phyloP scores from a whole-genome alignment of 2,797 vertebrate species.

The Thamnophis elegans region DNA sequence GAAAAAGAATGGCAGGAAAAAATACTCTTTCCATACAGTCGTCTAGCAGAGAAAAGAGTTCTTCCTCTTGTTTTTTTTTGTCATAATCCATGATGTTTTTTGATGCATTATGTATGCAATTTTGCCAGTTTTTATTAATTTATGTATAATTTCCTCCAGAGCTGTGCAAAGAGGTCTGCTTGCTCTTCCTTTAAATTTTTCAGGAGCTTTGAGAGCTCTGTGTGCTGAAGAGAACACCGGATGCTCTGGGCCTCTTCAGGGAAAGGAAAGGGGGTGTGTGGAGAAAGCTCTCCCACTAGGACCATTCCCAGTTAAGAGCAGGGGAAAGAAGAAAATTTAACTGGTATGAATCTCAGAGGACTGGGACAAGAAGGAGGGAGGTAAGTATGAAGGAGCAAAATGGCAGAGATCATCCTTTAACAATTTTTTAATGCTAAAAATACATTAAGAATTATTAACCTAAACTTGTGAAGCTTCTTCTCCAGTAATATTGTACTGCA shows the following conservation, averaged over 20 bases:
- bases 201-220: neutral
- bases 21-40: neutral
- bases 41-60: neutral
- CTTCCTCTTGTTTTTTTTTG: neutral
- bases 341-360: neutral
- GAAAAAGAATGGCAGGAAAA: neutral
- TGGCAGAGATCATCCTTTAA: neutral
- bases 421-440: too few relatives aligned
- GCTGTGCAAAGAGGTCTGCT: neutral
- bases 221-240: neutral
- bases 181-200: constrained; percentile 13
- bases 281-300: neutral
- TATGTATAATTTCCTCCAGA: constrained; percentile 1
- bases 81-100: neutral
- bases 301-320: neutral
- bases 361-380: neutral
- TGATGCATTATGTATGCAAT: constrained; percentile 21
- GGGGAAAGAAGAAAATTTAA: neutral
- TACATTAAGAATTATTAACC: too few relatives aligned
- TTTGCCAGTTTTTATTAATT: constrained; percentile 23
- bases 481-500: too few relatives aligned
- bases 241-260: neutral
- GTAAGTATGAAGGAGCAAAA: neutral
- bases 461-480: too few relatives aligned
- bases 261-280: neutral